These are phyloP conservation scores for Hetaerina americana DNA, from an alignment of 1,140 invertebrate species.

Conservation along the genomic window DNA sequence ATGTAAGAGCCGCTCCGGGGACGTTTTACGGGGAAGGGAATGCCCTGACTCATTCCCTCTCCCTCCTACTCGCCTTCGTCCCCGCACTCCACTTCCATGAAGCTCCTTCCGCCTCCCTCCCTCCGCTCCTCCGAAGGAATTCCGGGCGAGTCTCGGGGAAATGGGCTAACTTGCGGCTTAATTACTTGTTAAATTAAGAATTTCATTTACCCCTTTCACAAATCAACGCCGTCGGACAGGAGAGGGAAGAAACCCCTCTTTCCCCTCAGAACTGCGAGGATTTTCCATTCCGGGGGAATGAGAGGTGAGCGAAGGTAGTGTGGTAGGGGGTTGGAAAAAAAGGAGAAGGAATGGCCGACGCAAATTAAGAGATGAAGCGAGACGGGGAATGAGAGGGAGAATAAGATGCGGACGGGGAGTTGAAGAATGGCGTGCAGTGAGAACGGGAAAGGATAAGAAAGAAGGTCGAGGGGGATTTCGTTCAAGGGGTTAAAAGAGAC, in stretches of 20 bases:
- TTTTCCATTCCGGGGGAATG: constrained; percentile 15
- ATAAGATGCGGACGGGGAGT: not conserved
- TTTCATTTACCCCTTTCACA: constrained; percentile 11
- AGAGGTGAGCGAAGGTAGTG: not conserved
- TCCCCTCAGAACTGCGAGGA: constrained; percentile 15
- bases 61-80: no score
- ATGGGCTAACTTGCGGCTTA: constrained; percentile 16
- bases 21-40: no score
- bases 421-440: no score
- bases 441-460: no score
- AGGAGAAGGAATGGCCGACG: not conserved
- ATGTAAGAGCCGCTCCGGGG: no score
- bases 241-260: not conserved
- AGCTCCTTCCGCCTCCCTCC: not conserved
- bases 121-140: no score
- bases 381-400: not conserved
- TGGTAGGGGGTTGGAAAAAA: not conserved
- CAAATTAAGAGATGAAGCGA: constrained; percentile 1
- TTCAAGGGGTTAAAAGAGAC: no score
- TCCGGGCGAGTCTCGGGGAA: constrained; percentile 8
- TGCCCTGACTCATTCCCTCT: no score
- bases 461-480: no score
- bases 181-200: constrained; percentile 18
- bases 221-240: not conserved
- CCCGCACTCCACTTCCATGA: not conserved